Conservation (phyloP, 2,797 vertebrate species). For the Masticophis lateralis region DNA sequence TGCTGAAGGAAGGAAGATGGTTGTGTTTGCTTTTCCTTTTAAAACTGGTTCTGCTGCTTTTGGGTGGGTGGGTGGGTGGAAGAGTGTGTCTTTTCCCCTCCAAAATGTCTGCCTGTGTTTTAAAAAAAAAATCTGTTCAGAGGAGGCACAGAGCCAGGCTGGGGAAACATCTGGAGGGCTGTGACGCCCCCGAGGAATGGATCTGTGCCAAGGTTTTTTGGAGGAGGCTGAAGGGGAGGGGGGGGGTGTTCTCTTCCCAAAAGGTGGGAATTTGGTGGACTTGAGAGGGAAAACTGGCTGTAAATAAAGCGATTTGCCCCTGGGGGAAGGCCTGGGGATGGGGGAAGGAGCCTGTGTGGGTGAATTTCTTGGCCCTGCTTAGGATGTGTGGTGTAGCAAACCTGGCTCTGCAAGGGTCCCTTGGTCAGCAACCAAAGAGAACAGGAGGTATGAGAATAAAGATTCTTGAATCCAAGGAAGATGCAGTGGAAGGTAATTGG, state of each 20-base stretch:
- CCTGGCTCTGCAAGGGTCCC: neutral
- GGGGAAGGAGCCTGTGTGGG: neutral
- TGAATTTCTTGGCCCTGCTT: neutral
- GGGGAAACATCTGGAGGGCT: neutral
- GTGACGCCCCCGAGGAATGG: neutral
- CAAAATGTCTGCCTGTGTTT: neutral
- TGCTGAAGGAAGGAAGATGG: neutral
- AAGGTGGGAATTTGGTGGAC: neutral
- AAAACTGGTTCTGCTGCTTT: neutral
- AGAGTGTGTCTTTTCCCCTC: neutral
- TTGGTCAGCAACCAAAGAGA: neutral
- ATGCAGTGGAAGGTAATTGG: neutral
- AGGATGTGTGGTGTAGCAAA: too few species aligned
- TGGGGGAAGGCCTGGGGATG: neutral
- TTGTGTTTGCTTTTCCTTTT: neutral
- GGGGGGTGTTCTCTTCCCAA: neutral
- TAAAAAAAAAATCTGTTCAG: neutral
- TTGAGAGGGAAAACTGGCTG: neutral
- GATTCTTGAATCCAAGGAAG: neutral
- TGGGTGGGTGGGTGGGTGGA: neutral
- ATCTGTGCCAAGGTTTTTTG: neutral
- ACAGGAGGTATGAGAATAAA: neutral
- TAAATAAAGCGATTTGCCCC: neutral
- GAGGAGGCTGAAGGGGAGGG: neutral
- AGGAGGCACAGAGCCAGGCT: neutral